Percentiles rank a stretch among this genome's conserved stretches.
Conservation (phyloP, 2,113 vertebrate species). For the Muntiacus reevesi region DNA sequence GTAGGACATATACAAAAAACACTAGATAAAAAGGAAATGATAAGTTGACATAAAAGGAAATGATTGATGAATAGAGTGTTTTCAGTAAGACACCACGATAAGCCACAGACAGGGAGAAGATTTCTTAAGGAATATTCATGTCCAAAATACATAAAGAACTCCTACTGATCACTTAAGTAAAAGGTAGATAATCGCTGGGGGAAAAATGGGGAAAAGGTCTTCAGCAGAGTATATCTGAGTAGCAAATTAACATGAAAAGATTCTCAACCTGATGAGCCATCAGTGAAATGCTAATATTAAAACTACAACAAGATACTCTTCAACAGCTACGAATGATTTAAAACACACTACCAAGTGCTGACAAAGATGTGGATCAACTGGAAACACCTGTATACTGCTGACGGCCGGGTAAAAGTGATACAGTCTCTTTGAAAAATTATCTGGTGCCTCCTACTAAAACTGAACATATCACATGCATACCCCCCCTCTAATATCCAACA, state of each 20-base stretch:
- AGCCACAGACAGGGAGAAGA: not conserved
- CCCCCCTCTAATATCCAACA: not conserved
- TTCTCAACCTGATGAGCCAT: not conserved
- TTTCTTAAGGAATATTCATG: not conserved
- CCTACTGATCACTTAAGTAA: not conserved
- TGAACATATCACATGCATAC: not conserved
- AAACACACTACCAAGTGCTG: not conserved
- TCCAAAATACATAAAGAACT: not conserved
- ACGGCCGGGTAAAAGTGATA: not conserved
- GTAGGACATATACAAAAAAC: not conserved
- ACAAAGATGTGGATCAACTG: not conserved
- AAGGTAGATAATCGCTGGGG: not conserved
- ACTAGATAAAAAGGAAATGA: not conserved
- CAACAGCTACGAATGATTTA: not conserved
- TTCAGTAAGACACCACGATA: not conserved
- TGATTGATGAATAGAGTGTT: not conserved
- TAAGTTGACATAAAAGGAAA: not conserved
- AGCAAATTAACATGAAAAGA: not conserved
- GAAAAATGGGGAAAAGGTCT: not conserved
- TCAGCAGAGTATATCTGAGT: not conserved
- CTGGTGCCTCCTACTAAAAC: not conserved
- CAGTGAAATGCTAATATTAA: not conserved
- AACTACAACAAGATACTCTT: not conserved
- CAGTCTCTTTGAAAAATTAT: not conserved
- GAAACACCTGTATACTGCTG: not conserved